Percentiles rank a stretch among this genome's conserved stretches.
Evolutionary conservation across 2,113 vertebrate genomes (phyloP).

Genomic region (Centrocercus urophasianus): DNA sequence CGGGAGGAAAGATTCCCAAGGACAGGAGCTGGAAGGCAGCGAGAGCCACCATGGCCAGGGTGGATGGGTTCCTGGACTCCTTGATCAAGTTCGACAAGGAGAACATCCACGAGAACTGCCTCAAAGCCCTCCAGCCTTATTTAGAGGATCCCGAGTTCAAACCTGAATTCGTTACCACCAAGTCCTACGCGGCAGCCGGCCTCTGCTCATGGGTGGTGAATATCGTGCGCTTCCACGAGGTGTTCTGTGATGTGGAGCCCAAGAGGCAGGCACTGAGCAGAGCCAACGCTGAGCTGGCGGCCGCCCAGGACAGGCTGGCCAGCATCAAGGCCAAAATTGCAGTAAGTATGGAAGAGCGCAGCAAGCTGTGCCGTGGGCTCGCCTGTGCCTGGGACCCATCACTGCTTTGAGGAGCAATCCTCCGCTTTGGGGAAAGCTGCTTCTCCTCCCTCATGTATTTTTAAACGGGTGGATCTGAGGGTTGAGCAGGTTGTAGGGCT

Average conservation of each 20-base stretch:
- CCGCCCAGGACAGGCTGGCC: constrained; percentile 90
- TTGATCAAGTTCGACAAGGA: constrained; percentile 92
- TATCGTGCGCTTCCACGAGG: constrained; percentile 87
- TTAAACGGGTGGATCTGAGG: neutral
- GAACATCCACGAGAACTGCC: constrained; percentile 91
- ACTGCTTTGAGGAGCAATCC: neutral
- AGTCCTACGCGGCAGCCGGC: constrained; percentile 88
- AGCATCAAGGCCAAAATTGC: constrained; percentile 89
- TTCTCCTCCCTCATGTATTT: accelerated
- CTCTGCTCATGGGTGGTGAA: constrained; percentile 98
- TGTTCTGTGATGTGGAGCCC: constrained; percentile 93
- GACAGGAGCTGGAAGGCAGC: constrained; percentile 96
- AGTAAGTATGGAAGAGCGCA: constrained; percentile 77
- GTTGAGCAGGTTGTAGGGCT: neutral
- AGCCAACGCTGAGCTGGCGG: constrained; percentile 86
- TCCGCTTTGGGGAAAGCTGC: neutral
- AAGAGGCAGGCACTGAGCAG: constrained; percentile 89
- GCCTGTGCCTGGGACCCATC: accelerated
- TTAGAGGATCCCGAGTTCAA: constrained; percentile 90
- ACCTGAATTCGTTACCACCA: constrained; percentile 88
- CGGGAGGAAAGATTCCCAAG: constrained; percentile 87
- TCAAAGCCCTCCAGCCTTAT: constrained; percentile 91
- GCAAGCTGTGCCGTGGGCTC: too few relatives aligned
- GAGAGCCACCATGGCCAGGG: constrained; percentile 88
- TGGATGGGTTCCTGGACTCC: constrained; percentile 91